phyloP scores from a whole-genome alignment of 2,888 invertebrate genomes.

The Lasioglossum lativentre region DNA sequence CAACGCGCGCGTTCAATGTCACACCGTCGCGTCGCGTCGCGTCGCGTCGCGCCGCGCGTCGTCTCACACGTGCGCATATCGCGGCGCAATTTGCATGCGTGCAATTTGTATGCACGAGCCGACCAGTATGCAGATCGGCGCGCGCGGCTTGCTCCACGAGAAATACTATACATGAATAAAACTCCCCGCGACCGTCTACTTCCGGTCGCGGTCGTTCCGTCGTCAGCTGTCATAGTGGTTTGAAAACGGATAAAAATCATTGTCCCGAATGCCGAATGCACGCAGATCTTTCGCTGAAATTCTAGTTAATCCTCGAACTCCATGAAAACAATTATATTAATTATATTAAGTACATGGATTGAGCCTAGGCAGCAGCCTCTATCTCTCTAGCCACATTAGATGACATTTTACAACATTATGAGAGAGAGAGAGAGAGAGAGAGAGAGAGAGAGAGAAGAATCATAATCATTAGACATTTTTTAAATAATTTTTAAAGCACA shows the following conservation, averaged over 20 bases:
- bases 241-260: not conserved
- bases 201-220: not conserved
- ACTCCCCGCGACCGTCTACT: not conserved
- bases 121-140: constrained; percentile 61
- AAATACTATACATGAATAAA: constrained; percentile 30
- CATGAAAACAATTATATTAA: not conserved
- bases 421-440: no score
- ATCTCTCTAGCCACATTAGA: no score
- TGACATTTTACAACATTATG: no score
- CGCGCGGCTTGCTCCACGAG: not conserved
- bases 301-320: not conserved
- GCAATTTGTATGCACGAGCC: constrained; percentile 61
- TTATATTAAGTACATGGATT: no score
- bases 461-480: no score
- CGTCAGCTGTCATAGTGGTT: not conserved
- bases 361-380: no score
- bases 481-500: no score
- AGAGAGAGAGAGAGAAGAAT: no score
- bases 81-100: constrained; percentile 63
- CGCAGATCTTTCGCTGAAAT: not conserved
- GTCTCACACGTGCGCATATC: constrained; percentile 45
- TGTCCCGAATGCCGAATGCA: not conserved
- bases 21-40: not conserved
- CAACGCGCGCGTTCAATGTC: not conserved
- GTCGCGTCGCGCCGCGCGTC: not conserved